These are phyloP conservation scores for Aphyosemion australe DNA, from an alignment of 2,113 vertebrate species.

Conservation along the genomic window DNA sequence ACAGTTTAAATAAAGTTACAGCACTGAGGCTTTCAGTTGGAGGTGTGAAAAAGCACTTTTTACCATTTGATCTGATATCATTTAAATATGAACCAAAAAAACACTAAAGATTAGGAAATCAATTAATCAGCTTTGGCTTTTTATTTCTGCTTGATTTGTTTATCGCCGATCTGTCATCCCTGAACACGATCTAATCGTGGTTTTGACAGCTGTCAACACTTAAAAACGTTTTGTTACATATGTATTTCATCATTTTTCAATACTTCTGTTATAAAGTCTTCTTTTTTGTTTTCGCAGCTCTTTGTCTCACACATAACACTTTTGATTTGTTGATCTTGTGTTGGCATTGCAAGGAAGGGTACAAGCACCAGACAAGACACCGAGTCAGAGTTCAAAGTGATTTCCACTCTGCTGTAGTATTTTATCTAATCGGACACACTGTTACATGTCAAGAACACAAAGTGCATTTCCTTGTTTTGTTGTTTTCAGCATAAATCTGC, in stretches of 20 bases:
- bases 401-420: slow-evolving; percentile 30
- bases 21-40: background rate
- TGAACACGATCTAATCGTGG: slow-evolving; percentile 18
- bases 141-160: background rate
- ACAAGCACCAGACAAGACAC: slow-evolving; percentile 19
- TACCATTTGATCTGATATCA: background rate
- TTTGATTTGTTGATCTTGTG: slow-evolving; percentile 48
- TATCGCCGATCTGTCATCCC: slow-evolving; percentile 5
- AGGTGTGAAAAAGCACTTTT: background rate
- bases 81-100: background rate
- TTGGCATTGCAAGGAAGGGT: slow-evolving; percentile 7
- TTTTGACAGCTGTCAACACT: slow-evolving; percentile 40
- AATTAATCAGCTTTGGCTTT: background rate
- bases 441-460: slow-evolving; percentile 30
- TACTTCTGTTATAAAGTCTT: slow-evolving; percentile 27
- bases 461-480: background rate
- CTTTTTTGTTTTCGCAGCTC: slow-evolving; percentile 37
- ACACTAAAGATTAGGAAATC: background rate
- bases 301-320: slow-evolving; percentile 34
- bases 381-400: slow-evolving; percentile 53
- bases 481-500: slow-evolving; percentile 9
- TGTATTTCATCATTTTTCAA: slow-evolving; percentile 50
- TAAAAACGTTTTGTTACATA: slow-evolving; percentile 38
- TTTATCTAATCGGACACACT: slow-evolving; percentile 38
- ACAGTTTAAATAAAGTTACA: background rate